Conservation (phyloP, 2,797 vertebrate genomes). For the Sibirionetta formosa region DNA sequence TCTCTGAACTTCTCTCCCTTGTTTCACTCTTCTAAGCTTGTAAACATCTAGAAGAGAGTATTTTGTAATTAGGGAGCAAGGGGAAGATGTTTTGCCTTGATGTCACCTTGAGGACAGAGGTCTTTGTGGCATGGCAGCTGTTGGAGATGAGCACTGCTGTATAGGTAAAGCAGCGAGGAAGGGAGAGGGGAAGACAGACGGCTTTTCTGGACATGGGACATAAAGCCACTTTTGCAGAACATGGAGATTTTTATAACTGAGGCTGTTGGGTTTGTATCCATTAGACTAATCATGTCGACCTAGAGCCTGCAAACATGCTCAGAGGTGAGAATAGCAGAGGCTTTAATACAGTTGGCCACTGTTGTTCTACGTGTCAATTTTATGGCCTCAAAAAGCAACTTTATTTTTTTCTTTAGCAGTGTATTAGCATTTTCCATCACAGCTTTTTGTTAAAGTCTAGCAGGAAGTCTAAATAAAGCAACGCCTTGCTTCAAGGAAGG, state of each 20-base stretch:
- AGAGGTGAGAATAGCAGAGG: background rate
- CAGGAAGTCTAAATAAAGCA: background rate
- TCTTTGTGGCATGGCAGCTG: background rate
- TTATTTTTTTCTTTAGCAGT: background rate
- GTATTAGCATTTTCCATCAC: background rate
- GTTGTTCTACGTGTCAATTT: background rate
- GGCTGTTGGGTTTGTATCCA: accelerated
- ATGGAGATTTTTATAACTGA: background rate
- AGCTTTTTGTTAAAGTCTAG: background rate
- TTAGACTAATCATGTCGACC: background rate
- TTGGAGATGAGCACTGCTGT: accelerated
- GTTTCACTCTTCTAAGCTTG: background rate
- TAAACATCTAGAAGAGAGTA: background rate
- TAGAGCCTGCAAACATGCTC: background rate
- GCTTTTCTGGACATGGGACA: background rate
- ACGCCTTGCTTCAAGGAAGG: background rate
- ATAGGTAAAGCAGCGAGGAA: background rate
- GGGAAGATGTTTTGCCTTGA: background rate
- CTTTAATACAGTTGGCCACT: background rate
- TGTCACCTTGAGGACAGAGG: background rate
- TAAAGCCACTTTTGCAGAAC: background rate
- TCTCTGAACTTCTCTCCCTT: background rate
- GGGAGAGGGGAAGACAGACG: background rate
- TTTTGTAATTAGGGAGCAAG: accelerated
- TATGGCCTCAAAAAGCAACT: background rate